Base-by-base conservation (phyloP, 2,113 vertebrate genomes). In the Camelus dromedarius region DNA sequence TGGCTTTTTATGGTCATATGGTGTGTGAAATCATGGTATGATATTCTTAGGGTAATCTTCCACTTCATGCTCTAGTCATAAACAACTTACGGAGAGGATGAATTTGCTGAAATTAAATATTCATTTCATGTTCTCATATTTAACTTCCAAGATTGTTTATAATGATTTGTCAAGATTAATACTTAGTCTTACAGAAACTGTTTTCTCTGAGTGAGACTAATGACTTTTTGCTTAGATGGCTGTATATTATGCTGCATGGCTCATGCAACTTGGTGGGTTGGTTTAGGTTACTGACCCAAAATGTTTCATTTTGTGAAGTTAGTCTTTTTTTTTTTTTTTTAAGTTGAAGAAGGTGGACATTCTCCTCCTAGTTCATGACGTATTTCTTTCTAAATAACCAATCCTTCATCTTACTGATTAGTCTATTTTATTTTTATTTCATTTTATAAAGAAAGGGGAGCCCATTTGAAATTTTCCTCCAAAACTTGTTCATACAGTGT, bases 51-150 rank as follows among this genome's bases (percentile, higher is more conserved):
- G 2, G 0, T 64, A 87, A 13, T 52, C n/a, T 69, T 1, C 30
- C 30, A 80, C 80, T 96, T 87, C 32, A 58, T 50, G 56, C 15
- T 69, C n/a, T 86, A 9, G 8, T 8, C n/a, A 60, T 67, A 85
- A 75, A 19, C 32, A 85, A 60, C 6, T 81, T 69, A 50, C 28
- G 0, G 18, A 54, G 28, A 96, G 22, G 46, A 83, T 38, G 3
- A 22, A 52, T 95, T 91, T 95, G 8, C 42, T 62, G 32, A 91
- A 93, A 77, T 89, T 86, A 70, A 92, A n/a, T 24, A 64, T 73
- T 58, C 13, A 58, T n/a, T 76, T 93, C 35, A 75, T 0, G 3
- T 19, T 38, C 4, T 84, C 24, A 46, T 89, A 48, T 66, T 93
- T 93, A 95, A 75, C 52, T 69, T 66, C n/a, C 4, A 42, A 89